A percentile compares a stretch with the other conserved stretches of the same genome.
Evolutionary conservation across 2,797 vertebrate species (phyloP).

Genomic region (Crocidura indochinensis): DNA sequence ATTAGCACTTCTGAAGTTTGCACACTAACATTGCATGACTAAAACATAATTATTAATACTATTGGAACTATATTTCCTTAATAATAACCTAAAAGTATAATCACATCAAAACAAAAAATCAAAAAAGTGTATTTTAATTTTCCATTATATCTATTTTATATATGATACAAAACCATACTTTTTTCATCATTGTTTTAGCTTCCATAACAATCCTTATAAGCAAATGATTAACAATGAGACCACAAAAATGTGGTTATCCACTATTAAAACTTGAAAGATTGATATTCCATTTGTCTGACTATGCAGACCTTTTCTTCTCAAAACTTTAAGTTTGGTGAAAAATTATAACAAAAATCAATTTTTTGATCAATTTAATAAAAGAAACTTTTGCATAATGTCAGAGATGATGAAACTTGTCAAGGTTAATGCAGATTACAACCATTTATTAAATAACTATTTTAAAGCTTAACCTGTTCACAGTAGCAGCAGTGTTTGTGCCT

Average conservation of each 20-base stretch:
- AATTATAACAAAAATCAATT: not conserved
- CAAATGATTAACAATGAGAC: not conserved
- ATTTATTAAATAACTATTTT: not conserved
- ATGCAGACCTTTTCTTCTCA: not conserved
- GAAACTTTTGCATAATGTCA: not conserved
- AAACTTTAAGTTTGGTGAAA: not conserved
- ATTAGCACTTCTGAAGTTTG: too few relatives aligned
- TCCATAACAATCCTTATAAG: not conserved
- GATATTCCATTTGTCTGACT: conserved; percentile 10
- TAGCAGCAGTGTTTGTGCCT: not conserved
- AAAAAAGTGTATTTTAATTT: too few relatives aligned
- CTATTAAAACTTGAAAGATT: conserved; percentile 4
- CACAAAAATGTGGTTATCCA: not conserved
- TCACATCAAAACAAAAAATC: too few relatives aligned
- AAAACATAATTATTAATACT: too few relatives aligned
- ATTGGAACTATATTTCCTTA: too few relatives aligned
- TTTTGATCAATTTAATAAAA: not conserved
- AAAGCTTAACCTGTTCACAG: not conserved
- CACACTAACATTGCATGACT: too few relatives aligned
- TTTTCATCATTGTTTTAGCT: not conserved
- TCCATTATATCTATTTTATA: not conserved
- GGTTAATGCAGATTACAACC: not conserved
- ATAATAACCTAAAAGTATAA: too few relatives aligned
- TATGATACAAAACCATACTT: not conserved
- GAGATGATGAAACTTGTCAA: not conserved